A percentile compares a stretch with the other conserved stretches of the same genome.
Conservation (phyloP, 1,140 invertebrate species). For the Eupristina koningsbergeri region DNA sequence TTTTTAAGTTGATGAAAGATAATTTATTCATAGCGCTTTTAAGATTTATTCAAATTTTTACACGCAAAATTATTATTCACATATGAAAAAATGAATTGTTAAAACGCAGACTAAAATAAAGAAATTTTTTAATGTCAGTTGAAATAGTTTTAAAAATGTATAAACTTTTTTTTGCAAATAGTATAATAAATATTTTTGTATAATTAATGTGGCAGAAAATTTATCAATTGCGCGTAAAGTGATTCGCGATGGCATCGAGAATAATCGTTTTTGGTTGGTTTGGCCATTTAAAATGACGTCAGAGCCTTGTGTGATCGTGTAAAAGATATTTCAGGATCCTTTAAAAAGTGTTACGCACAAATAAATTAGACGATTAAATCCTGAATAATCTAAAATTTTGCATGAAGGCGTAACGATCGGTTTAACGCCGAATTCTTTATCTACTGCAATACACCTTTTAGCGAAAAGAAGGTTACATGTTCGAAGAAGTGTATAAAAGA, state of each 20-base stretch:
- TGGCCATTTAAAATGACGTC: conserved; percentile 10
- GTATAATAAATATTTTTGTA: background rate
- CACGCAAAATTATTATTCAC: background rate
- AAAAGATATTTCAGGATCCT: background rate
- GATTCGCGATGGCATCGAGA: background rate
- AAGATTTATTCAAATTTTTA: background rate
- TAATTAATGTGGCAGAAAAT: background rate
- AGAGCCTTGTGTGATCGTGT: background rate
- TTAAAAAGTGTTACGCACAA: background rate
- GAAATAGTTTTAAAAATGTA: background rate
- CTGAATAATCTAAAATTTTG: background rate
- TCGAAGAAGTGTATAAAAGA: background rate
- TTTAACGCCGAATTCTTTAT: background rate
- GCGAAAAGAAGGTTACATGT: background rate
- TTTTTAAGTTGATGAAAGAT: too few relatives aligned
- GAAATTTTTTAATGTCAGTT: background rate
- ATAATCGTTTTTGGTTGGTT: conserved; percentile 1
- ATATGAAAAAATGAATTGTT: background rate
- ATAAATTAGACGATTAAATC: conserved; percentile 27
- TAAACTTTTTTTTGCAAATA: background rate
- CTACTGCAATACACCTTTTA: background rate
- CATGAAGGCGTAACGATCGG: background rate
- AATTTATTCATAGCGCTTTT: too few relatives aligned
- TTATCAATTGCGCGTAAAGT: background rate
- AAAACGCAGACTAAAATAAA: background rate